phyloP scores from a whole-genome alignment of 30 jellyfish, hydroid and myxozoan genomes.

The Hydractinia symbiolongicarpus region DNA sequence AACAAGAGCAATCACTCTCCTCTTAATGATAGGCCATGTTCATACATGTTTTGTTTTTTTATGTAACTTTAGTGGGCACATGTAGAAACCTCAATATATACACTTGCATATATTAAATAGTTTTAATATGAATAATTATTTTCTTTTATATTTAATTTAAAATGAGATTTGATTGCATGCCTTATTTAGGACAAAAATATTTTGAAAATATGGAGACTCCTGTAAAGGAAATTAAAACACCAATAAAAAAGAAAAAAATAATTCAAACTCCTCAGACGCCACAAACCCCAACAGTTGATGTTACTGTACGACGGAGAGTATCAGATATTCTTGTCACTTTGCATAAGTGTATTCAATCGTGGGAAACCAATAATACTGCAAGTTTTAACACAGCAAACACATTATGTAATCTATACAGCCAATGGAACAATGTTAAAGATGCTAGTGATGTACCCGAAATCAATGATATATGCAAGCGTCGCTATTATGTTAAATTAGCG shows the following conservation, averaged over 20 bases:
- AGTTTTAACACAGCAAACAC: constrained; percentile 79
- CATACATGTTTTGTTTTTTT: no score
- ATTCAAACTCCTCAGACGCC: constrained; percentile 43
- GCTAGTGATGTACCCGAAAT: constrained; percentile 27
- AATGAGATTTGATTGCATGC: no score
- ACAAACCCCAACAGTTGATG: constrained; percentile 34
- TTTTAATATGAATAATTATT: no score
- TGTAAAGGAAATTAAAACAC: constrained; percentile 2
- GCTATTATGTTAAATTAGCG: constrained; percentile 40
- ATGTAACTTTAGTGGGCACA: no score
- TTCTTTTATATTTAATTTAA: no score
- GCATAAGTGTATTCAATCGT: constrained; percentile 56
- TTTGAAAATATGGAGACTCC: no score
- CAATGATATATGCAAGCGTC: constrained; percentile 42
- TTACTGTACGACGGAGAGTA: constrained; percentile 49
- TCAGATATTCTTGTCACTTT: constrained; percentile 50
- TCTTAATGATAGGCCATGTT: no score
- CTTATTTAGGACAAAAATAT: no score
- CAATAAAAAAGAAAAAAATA: background rate
- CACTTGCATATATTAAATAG: no score
- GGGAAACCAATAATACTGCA: constrained; percentile 58
- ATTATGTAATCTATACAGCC: constrained; percentile 48
- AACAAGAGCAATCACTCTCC: no score
- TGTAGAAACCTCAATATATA: no score
- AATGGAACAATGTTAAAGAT: constrained; percentile 37